Evolutionary conservation across 2,113 vertebrate genomes (phyloP).

Genomic region (Anser brachyrhynchus): DNA sequence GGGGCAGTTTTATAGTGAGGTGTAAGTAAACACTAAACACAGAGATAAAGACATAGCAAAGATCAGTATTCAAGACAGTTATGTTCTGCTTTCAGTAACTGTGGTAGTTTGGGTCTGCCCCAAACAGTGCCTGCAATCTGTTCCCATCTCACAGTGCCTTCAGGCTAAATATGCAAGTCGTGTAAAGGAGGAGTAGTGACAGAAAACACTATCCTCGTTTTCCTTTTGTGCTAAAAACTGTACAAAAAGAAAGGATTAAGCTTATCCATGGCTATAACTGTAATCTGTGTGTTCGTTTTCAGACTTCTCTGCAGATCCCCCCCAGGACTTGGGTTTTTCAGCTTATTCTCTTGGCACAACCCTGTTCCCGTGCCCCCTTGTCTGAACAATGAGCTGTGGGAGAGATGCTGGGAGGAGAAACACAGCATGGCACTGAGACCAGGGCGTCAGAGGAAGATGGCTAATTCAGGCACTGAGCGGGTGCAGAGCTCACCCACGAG

Average conservation of each 20-base stretch:
- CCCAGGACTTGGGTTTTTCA: not conserved
- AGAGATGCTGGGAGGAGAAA: not conserved
- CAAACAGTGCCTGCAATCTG: not conserved
- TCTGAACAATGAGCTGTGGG: not conserved
- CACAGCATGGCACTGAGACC: not conserved
- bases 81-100: not conserved
- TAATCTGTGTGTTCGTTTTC: not conserved
- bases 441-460: not conserved
- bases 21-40: not conserved
- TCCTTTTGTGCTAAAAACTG: not conserved
- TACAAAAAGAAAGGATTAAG: slow-evolving; percentile 22
- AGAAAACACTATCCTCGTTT: slow-evolving; percentile 14
- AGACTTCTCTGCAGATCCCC: not conserved
- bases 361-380: not conserved
- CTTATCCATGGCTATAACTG: not conserved
- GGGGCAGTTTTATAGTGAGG: not conserved
- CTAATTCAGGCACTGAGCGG: not conserved
- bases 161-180: not conserved
- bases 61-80: not conserved
- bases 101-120: not conserved
- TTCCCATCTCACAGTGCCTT: not conserved
- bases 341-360: not conserved
- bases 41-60: not conserved
- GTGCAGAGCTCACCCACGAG: not conserved
- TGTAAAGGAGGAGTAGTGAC: not conserved